Evolutionary conservation across 1,140 invertebrate genomes (phyloP).

Genomic region (Drosophila orosa): DNA sequence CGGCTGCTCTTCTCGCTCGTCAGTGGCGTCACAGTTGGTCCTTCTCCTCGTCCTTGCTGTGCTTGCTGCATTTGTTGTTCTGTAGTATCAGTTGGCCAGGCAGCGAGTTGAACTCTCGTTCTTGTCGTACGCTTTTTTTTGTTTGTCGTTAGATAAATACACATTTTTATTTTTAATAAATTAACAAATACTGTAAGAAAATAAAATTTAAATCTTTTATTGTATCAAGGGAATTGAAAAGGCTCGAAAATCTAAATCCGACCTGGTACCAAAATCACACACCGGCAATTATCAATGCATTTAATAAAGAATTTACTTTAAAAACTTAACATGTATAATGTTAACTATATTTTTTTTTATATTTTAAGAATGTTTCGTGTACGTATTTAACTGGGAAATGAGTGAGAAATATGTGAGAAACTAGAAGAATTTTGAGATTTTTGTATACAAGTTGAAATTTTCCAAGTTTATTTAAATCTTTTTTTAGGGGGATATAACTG

Average conservation of each 20-base stretch:
- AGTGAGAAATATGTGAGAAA: too few relatives aligned
- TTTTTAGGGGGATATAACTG: too few relatives aligned
- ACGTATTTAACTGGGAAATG: too few relatives aligned
- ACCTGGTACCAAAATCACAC: too few relatives aligned
- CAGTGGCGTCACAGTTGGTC: conserved; percentile 62
- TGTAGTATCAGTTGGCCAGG: conserved; percentile 29
- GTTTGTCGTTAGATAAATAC: neutral
- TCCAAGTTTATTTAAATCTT: too few relatives aligned
- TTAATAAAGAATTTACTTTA: too few relatives aligned
- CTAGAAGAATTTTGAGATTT: too few relatives aligned
- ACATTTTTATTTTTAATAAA: conserved; percentile 3
- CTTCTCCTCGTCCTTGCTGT: conserved; percentile 7
- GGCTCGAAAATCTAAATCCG: neutral
- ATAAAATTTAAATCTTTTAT: neutral
- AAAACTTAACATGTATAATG: too few relatives aligned
- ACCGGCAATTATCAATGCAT: too few relatives aligned
- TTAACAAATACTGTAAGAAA: neutral
- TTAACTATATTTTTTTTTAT: too few relatives aligned
- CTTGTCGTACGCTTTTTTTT: conserved; percentile 63
- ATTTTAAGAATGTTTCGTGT: too few relatives aligned
- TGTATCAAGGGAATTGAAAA: neutral
- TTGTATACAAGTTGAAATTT: too few relatives aligned
- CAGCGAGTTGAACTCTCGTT: conserved; percentile 51
- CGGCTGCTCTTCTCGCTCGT: conserved; percentile 45
- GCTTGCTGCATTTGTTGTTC: conserved; percentile 4